Base-by-base conservation (phyloP, 2,888 invertebrate species). In the Elegia similella region DNA sequence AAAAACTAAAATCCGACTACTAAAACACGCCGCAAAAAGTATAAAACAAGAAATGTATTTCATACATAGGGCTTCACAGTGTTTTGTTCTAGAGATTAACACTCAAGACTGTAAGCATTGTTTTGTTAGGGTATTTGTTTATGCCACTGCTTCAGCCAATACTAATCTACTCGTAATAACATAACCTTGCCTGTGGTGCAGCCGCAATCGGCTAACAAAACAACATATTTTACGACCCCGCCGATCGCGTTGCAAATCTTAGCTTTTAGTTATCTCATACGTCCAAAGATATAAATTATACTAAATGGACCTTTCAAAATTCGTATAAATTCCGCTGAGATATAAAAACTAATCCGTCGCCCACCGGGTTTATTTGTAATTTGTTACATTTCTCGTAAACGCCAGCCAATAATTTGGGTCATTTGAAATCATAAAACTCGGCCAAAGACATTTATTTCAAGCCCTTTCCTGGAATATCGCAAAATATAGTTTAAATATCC, bases 381-480 rank as follows among this genome's bases (percentile, higher is more conserved):
- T 47, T 46, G 46, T 55, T 47, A 15, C 46, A 47, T 50, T 50
- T 50, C 38, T 57, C 58, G 43, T 61, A 80, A 80, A 72, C 65
- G 60, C 62, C 66, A 75, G 73, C 75, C 76, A 68, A 78, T 81
- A 79, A 82, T 81, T 78, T 76, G 74, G 73, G 73, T 77, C 72
- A 80, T 82, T 82, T 75, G 42, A 59, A 65, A 60, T 80, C 82
- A 76, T 83, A 80, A 82, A 83, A 70, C 73, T 76, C 72, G 71
- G 70, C 59, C 64, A 56, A 67, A 47, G 47, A 56, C 56, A 56
- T 56, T 56, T 56, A 56, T 48, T 47, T 42, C 42, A 16, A 7
- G 12, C 7, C 23, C 17, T 56, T 56, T 56, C 56, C 48, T 13
- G 13, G 56, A 56, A 56, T 50, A 34, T n/a, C 6, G 16, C 34